Base-by-base conservation (phyloP, 2,888 invertebrate genomes). In the Papilio elwesi region DNA sequence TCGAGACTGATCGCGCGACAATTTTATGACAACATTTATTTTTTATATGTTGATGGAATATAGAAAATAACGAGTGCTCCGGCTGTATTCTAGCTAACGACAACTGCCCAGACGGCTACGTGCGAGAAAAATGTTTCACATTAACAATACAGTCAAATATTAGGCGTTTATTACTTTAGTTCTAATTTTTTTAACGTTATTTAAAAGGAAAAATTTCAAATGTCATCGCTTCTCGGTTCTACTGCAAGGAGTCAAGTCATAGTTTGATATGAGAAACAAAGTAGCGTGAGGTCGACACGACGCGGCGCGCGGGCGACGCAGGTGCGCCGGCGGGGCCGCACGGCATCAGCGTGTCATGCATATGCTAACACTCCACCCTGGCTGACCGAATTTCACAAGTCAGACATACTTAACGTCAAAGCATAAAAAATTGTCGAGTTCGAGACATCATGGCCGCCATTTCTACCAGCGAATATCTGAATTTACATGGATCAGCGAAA, bases 401-500 rank as follows among this genome's bases (percentile, higher is more conserved):
- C 48, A 36, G 64, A 49, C 26, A 47, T 70, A 64, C 52, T 16
- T 63, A 51, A 65, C 53, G 43, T 52, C 47, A 52, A 51, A 53
- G 16, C 16, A 47, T 16, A 55, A 16, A 67, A 66, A 52, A 55
- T 13, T 11, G 13, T 11, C 49, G 10, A n/a, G 65, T 38, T 51
- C 52, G 38, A 52, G 36, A 57, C 38, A 6, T 43, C 59, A n/a
- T 10, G 43, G 15, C n/a, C 57, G 59, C 48, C 26, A 9, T 43
- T 15, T 68, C 63, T 48, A 57, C 49, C 26, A 49, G 68, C 68
- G n/a, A 67, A 49, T 55, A 43, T 69, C 43, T 26, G 51, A 69
- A 59, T 84, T 86, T 87, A 85, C 85, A 83, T 83, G 83, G 81
- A 85, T 83, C 85, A 85, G 92, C 86, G 89, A 92, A 93, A 93